Evolutionary conservation across 92 coral and sea anemone species (phyloP), one percentile per base, ranked within the genome.

Genomic region (Epizoanthus rinbou): DNA sequence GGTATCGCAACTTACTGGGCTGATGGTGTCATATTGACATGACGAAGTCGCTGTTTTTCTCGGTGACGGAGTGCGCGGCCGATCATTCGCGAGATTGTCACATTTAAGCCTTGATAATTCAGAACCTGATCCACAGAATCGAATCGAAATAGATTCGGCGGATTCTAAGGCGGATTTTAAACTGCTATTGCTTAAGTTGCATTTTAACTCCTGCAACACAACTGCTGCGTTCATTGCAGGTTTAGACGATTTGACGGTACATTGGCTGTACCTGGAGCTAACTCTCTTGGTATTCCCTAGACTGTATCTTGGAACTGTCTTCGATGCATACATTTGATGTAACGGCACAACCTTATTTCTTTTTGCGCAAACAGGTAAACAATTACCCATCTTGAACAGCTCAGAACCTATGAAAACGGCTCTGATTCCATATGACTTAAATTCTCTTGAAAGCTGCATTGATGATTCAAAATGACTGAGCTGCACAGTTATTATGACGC

Each of bases 61-160:
- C 11, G 69, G 81, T 54, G 82, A 57, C 43, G 82, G 69, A 16
- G 82, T 23, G 82, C 19, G 22, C 37, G 81, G 81, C 68, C 81
- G 57, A 59, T 76, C 8, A 35, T 3, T 37, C 5, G 5, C 5
- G 43, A 37, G 43, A 37, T 37, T 37, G 5, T 37, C 43, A 37
- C 43, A 37, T 28, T 28, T 28, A 28, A 28, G 31, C 31, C 31
- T 28, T 28, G 31, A 28, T 28, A 28, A 58, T 16, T 76, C 37
- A 58, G 62, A 35, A 22, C 62, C 28, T 16, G 82, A 59, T 11
- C 82, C 33, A 37, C 19, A n/a, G n/a, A 70, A 37, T 19, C 31
- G 21, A 19, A 76, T 54, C 58, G 56, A 35, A 41, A 58, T 25
- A 43, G 58, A 59, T 56, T 76, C 82, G 9, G 62, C 13, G 21